These are phyloP conservation scores for Candoia aspera DNA, from an alignment of 2,113 vertebrate species.

Conservation along the genomic window DNA sequence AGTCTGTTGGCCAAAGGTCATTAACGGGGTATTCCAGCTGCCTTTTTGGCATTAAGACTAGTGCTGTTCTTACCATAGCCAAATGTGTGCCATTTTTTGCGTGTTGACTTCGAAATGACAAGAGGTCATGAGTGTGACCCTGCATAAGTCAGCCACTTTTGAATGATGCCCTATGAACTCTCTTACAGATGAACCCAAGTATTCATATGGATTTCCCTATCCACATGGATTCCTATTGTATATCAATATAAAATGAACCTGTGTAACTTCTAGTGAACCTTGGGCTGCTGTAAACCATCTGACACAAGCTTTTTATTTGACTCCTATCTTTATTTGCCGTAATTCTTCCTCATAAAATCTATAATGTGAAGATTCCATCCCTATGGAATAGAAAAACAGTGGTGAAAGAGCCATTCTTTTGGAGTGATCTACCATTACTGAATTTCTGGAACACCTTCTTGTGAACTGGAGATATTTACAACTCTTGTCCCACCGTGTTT, in stretches of 20 bases:
- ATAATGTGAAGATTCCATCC: background rate
- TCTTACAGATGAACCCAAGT: background rate
- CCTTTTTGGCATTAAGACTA: slow-evolving; percentile 1
- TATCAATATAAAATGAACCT: background rate
- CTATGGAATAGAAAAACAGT: background rate
- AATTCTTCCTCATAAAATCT: background rate
- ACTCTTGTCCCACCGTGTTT: background rate
- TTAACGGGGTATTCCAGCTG: background rate
- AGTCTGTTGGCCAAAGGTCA: slow-evolving; percentile 13
- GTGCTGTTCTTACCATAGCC: background rate
- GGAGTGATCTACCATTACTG: too few relatives aligned
- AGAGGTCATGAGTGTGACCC: background rate
- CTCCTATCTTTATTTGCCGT: background rate
- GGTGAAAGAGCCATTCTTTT: background rate
- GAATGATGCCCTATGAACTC: background rate
- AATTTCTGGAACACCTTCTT: background rate
- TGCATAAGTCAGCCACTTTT: background rate
- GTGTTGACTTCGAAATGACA: background rate
- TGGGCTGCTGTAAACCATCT: background rate
- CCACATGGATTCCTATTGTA: background rate
- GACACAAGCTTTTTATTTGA: background rate
- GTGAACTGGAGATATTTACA: background rate
- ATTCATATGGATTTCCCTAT: background rate
- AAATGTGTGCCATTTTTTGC: background rate
- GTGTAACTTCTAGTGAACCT: background rate